Evolutionary conservation across 1,140 invertebrate species (phyloP).

Genomic region (Drosophila nebulosa): DNA sequence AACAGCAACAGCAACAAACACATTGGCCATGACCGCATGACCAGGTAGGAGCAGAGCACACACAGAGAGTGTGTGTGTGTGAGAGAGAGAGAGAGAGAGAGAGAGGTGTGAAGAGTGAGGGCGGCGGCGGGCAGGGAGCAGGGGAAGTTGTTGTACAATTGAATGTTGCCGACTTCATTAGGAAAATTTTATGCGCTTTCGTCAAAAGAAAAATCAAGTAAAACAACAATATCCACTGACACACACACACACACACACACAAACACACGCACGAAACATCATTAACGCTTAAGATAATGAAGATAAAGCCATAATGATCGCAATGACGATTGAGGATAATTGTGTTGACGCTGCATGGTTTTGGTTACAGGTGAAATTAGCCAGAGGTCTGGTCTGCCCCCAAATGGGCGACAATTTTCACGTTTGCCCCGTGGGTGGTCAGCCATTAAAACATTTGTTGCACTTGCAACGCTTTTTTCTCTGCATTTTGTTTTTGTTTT

Average conservation of each 20-base stretch:
- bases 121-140: constrained; percentile 3
- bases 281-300: not conserved
- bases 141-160: constrained; percentile 40
- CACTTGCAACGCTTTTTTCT: constrained; percentile 33
- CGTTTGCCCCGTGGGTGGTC: constrained; percentile 38
- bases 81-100: no score
- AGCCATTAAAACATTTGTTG: constrained; percentile 45
- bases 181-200: constrained; percentile 71
- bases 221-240: not conserved
- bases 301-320: not conserved
- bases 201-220: constrained; percentile 37
- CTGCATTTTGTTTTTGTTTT: constrained; percentile 10
- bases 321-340: constrained; percentile 37
- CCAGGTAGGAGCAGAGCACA: constrained; percentile 5
- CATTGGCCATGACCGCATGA: constrained; percentile 61
- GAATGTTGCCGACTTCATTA: constrained; percentile 59
- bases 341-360: constrained; percentile 64
- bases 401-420: constrained; percentile 9
- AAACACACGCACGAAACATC: no score
- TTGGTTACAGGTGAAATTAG: constrained; percentile 19
- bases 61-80: no score
- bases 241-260: no score
- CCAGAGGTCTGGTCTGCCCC: not conserved
- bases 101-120: no score
- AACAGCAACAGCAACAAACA: constrained; percentile 52